A percentile compares a stretch with the other conserved stretches of the same genome.
Conservation (phyloP, 2,113 vertebrate genomes). For the Hippocampus barbouri region DNA sequence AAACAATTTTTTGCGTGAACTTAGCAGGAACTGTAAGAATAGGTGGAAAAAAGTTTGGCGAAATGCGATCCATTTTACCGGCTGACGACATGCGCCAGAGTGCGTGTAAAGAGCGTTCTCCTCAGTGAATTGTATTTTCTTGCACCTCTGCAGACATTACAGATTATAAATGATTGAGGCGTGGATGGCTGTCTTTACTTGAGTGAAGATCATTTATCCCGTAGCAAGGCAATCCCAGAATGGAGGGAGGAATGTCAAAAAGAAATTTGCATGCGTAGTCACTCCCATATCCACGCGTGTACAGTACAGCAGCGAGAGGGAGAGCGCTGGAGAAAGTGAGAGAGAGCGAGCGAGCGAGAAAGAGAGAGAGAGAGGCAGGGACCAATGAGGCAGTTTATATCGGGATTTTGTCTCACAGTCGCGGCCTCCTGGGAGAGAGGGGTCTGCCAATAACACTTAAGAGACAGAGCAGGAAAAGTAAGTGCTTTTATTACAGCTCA, state of each 20-base stretch:
- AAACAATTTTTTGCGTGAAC: background rate
- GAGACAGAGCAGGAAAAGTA: conserved; percentile 88
- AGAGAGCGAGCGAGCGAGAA: conserved; percentile 47
- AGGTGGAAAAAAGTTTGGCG: conserved; percentile 12
- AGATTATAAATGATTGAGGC: conserved; percentile 46
- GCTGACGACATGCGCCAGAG: conserved; percentile 22
- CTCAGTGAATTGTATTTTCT: conserved; percentile 21
- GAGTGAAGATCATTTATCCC: conserved; percentile 56
- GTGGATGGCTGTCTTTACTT: conserved; percentile 44
- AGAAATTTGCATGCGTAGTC: conserved; percentile 52
- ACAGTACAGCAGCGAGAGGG: conserved; percentile 52
- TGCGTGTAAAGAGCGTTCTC: conserved; percentile 29
- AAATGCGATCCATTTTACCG: conserved; percentile 24
- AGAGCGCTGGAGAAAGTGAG: conserved; percentile 17
- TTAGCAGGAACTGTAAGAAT: conserved; percentile 19
- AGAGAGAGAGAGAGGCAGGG: conserved; percentile 54
- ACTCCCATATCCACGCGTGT: conserved; percentile 22
- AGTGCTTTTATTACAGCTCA: conserved; percentile 87
- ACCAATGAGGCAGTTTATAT: conserved; percentile 74
- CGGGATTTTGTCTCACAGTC: conserved; percentile 73
- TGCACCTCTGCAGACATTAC: conserved; percentile 36
- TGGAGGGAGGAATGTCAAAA: conserved; percentile 49
- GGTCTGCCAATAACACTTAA: conserved; percentile 82
- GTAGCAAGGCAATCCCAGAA: conserved; percentile 49
- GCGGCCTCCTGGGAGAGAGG: conserved; percentile 71